A percentile compares a stretch with the other conserved stretches of the same genome.
phyloP scores from a whole-genome alignment of 2,888 invertebrate species.

The Galerucella calmariensis region DNA sequence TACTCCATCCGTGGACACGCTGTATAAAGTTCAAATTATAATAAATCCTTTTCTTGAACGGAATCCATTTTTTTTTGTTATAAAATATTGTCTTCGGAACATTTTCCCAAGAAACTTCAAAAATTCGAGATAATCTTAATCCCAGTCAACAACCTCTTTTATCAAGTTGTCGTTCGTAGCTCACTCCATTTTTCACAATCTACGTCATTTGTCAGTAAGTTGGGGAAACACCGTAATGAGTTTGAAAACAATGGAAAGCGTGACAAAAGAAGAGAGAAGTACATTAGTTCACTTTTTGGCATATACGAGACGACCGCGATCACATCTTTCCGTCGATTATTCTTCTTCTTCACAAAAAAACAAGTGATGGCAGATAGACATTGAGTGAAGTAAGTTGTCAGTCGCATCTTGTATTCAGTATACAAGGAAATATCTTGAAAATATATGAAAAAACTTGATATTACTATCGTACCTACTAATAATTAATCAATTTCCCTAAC shows the following conservation, averaged over 20 bases:
- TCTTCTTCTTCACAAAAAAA: constrained; percentile 4
- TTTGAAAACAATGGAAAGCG: constrained; percentile 65
- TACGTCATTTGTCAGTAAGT: constrained; percentile 65
- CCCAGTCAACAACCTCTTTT: constrained; percentile 62
- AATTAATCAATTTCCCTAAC: too few species aligned
- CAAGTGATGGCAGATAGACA: neutral
- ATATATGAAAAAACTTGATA: too few species aligned
- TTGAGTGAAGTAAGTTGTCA: neutral
- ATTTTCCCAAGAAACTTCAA: neutral
- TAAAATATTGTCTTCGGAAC: neutral
- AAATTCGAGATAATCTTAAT: constrained; percentile 57
- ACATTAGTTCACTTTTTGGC: constrained; percentile 18
- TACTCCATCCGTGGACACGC: too few species aligned
- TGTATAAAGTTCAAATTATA: too few species aligned
- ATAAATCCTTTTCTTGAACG: neutral
- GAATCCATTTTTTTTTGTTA: neutral
- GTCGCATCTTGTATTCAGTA: neutral
- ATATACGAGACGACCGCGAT: constrained; percentile 13
- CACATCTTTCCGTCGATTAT: constrained; percentile 5
- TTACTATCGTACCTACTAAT: too few species aligned
- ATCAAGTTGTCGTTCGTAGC: constrained; percentile 64
- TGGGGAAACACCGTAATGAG: constrained; percentile 64
- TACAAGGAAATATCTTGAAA: neutral
- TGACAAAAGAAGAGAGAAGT: constrained; percentile 50
- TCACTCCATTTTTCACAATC: constrained; percentile 65